These are phyloP conservation scores for Synanthedon tipuliformis DNA, from an alignment of 2,888 invertebrate genomes.

Conservation along the genomic window DNA sequence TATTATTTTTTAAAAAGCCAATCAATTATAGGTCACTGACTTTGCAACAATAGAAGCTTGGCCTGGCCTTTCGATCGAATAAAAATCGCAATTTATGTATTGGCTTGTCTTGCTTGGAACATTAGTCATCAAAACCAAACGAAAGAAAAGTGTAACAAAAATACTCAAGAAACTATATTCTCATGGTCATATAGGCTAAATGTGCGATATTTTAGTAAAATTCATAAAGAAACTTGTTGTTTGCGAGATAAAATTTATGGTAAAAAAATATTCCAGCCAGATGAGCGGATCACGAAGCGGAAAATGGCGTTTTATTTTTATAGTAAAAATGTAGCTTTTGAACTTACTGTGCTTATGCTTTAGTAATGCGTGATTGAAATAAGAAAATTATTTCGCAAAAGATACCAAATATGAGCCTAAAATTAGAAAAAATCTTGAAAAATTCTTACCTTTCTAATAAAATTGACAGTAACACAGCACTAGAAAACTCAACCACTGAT, in stretches of 20 bases:
- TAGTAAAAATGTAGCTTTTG: conserved; percentile 22
- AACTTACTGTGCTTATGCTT: too few species aligned
- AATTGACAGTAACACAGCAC: conserved; percentile 60
- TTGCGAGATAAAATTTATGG: conserved; percentile 14
- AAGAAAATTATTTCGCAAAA: too few species aligned
- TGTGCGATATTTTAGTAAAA: not conserved
- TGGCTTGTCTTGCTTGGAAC: conserved; percentile 17
- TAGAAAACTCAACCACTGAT: conserved; percentile 42
- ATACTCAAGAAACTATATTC: not conserved
- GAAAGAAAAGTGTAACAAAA: not conserved
- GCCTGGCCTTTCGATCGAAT: conserved; percentile 18
- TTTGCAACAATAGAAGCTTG: conserved; percentile 7
- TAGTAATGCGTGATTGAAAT: too few species aligned
- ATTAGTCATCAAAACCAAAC: conserved; percentile 18
- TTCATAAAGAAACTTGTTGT: not conserved
- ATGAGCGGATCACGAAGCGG: conserved; percentile 41
- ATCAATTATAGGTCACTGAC: conserved; percentile 13
- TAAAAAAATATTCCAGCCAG: conserved; percentile 27
- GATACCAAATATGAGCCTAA: too few species aligned
- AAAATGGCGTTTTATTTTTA: conserved; percentile 61
- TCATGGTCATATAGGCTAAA: not conserved
- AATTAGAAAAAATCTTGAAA: conserved; percentile 16
- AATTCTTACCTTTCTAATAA: conserved; percentile 57
- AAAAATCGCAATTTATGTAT: conserved; percentile 14
- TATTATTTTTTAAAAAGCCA: not conserved